Conservation (phyloP, 2,888 invertebrate species). For the Temnothorax unifasciatus region DNA sequence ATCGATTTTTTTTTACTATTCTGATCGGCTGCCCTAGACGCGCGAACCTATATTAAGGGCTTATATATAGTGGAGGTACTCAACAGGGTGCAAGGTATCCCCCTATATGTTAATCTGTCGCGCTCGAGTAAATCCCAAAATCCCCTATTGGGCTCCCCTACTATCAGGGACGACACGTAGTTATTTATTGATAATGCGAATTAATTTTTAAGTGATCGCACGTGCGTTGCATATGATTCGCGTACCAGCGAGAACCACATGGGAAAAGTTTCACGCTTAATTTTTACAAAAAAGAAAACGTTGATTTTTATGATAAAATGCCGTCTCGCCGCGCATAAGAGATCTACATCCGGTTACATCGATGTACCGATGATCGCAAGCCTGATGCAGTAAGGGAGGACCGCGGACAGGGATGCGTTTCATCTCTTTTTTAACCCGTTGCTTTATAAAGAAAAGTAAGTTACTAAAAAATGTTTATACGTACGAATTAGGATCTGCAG, state of each 20-base stretch:
- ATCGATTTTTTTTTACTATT: no score
- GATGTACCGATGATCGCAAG: not conserved
- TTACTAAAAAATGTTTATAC: not conserved
- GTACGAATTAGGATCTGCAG: not conserved
- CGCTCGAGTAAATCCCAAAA: no score
- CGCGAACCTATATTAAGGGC: no score
- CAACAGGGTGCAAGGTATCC: no score
- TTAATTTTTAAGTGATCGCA: conserved; percentile 45
- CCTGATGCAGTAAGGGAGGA: not conserved
- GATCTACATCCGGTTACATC: not conserved
- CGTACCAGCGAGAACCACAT: not conserved
- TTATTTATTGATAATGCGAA: conserved; percentile 47
- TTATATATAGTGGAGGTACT: no score
- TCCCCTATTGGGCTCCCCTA: no score
- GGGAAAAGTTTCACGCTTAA: conserved; percentile 10
- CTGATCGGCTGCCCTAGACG: no score
- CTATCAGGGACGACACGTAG: conserved; percentile 26
- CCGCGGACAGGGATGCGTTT: not conserved
- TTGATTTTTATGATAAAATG: conserved; percentile 17
- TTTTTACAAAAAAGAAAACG: conserved; percentile 16
- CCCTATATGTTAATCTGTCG: no score
- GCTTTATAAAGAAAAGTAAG: not conserved
- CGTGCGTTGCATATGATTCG: conserved; percentile 24
- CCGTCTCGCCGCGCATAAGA: not conserved
- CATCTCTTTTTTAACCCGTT: not conserved